Conservation (phyloP, 1,140 invertebrate species). For the Probaryconus sp. region DNA sequence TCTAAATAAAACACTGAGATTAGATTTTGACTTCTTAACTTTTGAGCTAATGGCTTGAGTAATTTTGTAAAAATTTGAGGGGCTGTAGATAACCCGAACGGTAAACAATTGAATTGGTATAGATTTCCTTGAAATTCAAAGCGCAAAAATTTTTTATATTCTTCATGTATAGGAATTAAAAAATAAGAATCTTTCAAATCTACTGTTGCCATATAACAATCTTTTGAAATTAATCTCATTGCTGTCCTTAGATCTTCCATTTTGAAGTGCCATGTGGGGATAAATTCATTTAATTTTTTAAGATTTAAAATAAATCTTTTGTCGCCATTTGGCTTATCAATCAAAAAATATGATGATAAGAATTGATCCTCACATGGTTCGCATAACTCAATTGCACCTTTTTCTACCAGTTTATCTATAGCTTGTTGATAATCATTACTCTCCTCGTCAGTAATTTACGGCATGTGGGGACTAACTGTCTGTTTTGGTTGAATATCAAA, state of each 20-base stretch:
- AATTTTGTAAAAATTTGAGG: constrained; percentile 55
- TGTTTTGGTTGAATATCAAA: background rate
- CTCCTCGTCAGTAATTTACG: too few relatives aligned
- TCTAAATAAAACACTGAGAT: constrained; percentile 29
- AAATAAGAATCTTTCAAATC: constrained; percentile 15
- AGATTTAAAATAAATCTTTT: constrained; percentile 14
- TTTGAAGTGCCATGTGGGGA: constrained; percentile 6
- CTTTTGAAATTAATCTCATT: background rate
- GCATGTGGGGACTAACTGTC: background rate
- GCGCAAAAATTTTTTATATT: constrained; percentile 16
- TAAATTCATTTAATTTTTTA: constrained; percentile 20
- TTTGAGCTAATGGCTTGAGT: constrained; percentile 41
- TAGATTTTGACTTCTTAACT: constrained; percentile 20
- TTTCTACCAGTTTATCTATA: constrained; percentile 8
- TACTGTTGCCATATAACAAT: background rate
- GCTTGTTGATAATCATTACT: background rate
- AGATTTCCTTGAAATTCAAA: constrained; percentile 7
- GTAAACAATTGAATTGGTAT: constrained; percentile 19
- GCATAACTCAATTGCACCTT: constrained; percentile 3
- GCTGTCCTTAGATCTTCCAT: background rate
- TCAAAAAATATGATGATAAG: constrained; percentile 14
- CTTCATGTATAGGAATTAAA: constrained; percentile 5
- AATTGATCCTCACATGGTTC: constrained; percentile 1
- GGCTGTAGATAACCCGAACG: constrained; percentile 38
- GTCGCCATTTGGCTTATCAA: constrained; percentile 2